A percentile compares a stretch with the other conserved stretches of the same genome.
These are phyloP conservation scores for Chiroxiphia lanceolata DNA, from an alignment of 2,797 vertebrate species.

Conservation along the genomic window DNA sequence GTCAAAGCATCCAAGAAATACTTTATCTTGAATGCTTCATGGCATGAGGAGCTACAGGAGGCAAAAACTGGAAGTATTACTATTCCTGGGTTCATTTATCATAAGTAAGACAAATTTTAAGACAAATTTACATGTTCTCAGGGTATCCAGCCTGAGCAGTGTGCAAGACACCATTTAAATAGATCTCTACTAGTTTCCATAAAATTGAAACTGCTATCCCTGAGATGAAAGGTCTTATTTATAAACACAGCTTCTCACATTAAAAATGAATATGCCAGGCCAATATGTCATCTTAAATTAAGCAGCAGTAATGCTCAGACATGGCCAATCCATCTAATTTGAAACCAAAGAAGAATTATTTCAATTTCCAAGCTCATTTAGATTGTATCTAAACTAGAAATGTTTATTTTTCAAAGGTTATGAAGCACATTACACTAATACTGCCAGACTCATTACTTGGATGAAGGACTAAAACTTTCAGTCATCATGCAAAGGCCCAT, in stretches of 20 bases:
- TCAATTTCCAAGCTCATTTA: slow-evolving; percentile 46
- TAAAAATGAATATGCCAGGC: slow-evolving; percentile 71
- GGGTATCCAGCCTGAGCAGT: neutral
- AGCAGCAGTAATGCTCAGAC: slow-evolving; percentile 67
- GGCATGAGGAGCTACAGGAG: neutral
- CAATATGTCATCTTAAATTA: slow-evolving; percentile 65
- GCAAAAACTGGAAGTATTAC: neutral
- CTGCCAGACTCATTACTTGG: neutral
- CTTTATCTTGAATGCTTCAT: neutral
- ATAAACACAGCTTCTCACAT: slow-evolving; percentile 51
- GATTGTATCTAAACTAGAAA: slow-evolving; percentile 37
- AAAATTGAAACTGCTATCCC: slow-evolving; percentile 15
- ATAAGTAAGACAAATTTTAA: slow-evolving; percentile 10
- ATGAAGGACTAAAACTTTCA: neutral
- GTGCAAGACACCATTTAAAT: neutral
- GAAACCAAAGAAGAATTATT: slow-evolving; percentile 49
- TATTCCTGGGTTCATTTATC: neutral
- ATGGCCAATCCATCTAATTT: slow-evolving; percentile 60
- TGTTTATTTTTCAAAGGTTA: slow-evolving; percentile 44
- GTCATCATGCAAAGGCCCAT: neutral
- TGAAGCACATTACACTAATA: neutral
- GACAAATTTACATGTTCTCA: slow-evolving; percentile 9
- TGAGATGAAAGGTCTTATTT: slow-evolving; percentile 62
- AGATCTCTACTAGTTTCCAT: neutral
- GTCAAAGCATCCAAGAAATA: neutral